A percentile compares a stretch with the other conserved stretches of the same genome.
These are phyloP conservation scores for Temnothorax ravouxi DNA, from an alignment of 2,888 invertebrate genomes.

Conservation along the genomic window DNA sequence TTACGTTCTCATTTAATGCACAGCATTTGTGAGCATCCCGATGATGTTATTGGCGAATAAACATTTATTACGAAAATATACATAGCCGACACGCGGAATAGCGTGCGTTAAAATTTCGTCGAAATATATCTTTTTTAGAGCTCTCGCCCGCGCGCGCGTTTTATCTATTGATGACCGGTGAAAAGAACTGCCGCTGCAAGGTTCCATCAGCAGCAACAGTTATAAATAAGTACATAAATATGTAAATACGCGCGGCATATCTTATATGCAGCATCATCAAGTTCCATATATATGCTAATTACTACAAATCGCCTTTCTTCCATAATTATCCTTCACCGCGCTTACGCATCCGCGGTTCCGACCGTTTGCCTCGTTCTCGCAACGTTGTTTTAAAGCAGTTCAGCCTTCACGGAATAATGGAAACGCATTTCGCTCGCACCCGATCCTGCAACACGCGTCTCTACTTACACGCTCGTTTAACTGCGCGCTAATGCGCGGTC, in stretches of 20 bases:
- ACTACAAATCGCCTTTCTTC: slow-evolving; percentile 45
- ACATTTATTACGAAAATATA: neutral
- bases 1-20: neutral
- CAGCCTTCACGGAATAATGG: slow-evolving; percentile 36
- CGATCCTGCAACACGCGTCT: slow-evolving; percentile 46
- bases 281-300: slow-evolving; percentile 54
- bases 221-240: slow-evolving; percentile 48
- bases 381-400: slow-evolving; percentile 10
- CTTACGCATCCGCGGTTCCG: slow-evolving; percentile 16
- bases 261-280: slow-evolving; percentile 37
- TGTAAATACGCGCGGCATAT: slow-evolving; percentile 31
- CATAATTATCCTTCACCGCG: slow-evolving; percentile 36
- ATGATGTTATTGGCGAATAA: neutral
- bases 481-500: slow-evolving; percentile 38
- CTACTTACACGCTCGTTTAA: slow-evolving; percentile 61
- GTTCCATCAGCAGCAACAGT: slow-evolving; percentile 8
- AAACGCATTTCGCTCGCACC: slow-evolving; percentile 34
- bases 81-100: neutral
- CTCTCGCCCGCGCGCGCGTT: neutral
- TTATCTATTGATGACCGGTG: neutral
- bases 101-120: neutral
- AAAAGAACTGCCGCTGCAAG: slow-evolving; percentile 8
- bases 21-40: no score
- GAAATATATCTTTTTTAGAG: neutral
- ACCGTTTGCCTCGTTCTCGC: neutral